A percentile compares a stretch with the other conserved stretches of the same genome.
Evolutionary conservation across 2,113 vertebrate species (phyloP).

Genomic region (Ranitomeya imitator): DNA sequence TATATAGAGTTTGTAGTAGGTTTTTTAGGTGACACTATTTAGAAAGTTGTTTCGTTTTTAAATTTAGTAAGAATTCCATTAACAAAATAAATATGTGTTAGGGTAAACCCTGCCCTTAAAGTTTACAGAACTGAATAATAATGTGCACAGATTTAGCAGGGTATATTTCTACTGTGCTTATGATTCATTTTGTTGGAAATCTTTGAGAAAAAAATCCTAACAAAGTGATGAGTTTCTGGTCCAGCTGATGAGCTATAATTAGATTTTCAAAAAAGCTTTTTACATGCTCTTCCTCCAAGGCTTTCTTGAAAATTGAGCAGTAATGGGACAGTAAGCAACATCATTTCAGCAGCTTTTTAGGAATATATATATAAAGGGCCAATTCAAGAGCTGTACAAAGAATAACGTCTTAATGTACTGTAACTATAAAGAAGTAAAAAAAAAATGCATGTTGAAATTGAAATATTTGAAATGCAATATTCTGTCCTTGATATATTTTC

Average conservation of each 20-base stretch:
- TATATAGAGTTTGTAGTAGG: too few relatives aligned
- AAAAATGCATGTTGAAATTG: not conserved
- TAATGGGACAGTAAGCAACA: slow-evolving; percentile 20
- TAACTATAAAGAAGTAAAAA: not conserved
- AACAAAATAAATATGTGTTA: too few relatives aligned
- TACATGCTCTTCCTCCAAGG: slow-evolving; percentile 8
- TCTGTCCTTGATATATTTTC: slow-evolving; percentile 8
- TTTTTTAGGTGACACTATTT: too few relatives aligned
- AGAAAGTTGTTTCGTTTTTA: too few relatives aligned
- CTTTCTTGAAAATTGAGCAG: not conserved
- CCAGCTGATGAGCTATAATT: slow-evolving; percentile 28
- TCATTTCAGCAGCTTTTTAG: not conserved
- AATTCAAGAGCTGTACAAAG: not conserved
- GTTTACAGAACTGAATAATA: not conserved
- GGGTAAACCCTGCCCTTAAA: not conserved
- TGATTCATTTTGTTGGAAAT: slow-evolving; percentile 32
- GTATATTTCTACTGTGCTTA: not conserved
- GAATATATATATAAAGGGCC: not conserved
- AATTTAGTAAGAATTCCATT: too few relatives aligned
- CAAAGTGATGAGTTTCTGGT: not conserved
- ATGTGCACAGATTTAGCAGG: not conserved
- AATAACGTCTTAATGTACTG: not conserved
- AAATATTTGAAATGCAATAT: slow-evolving; percentile 23
- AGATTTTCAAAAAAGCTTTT: slow-evolving; percentile 41
- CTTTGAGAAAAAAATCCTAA: not conserved